phyloP scores from a whole-genome alignment of 64 coral and sea anemone genomes.

The Montipora sp. region DNA sequence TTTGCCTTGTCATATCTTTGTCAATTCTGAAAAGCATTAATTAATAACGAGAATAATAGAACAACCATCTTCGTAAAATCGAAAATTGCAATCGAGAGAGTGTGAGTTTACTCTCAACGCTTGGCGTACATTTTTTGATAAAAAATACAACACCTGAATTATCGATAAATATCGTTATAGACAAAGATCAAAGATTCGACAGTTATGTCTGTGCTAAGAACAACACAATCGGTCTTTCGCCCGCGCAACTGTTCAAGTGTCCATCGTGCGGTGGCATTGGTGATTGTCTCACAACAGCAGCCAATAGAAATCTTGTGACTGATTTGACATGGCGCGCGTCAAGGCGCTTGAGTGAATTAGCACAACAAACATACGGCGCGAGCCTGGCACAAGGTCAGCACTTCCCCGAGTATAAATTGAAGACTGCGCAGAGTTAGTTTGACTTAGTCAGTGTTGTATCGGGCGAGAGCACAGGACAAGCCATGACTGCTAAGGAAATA shows the following conservation, averaged over 20 bases:
- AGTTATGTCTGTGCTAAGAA: slow-evolving; percentile 12
- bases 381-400: slow-evolving; percentile 54
- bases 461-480: slow-evolving; percentile 25
- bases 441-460: slow-evolving; percentile 32
- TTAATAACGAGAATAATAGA: slow-evolving; percentile 53
- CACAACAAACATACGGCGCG: slow-evolving; percentile 62
- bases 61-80: slow-evolving; percentile 15
- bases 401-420: slow-evolving; percentile 55
- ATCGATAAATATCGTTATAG: neutral
- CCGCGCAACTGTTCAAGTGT: slow-evolving; percentile 35
- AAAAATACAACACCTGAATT: neutral
- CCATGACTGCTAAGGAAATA: slow-evolving; percentile 79
- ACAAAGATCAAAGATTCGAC: slow-evolving; percentile 6
- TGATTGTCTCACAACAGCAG: slow-evolving; percentile 26
- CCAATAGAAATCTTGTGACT: slow-evolving; percentile 29
- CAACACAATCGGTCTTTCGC: slow-evolving; percentile 44
- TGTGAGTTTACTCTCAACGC: neutral
- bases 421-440: slow-evolving; percentile 24
- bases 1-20: slow-evolving; percentile 53
- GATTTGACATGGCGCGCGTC: slow-evolving; percentile 52
- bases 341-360: slow-evolving; percentile 48
- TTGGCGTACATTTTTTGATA: neutral
- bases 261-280: slow-evolving; percentile 31
- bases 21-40: slow-evolving; percentile 39
- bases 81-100: slow-evolving; percentile 27